These are phyloP conservation scores for Labrus mixtus DNA, from an alignment of 2,113 vertebrate genomes.

Conservation along the genomic window DNA sequence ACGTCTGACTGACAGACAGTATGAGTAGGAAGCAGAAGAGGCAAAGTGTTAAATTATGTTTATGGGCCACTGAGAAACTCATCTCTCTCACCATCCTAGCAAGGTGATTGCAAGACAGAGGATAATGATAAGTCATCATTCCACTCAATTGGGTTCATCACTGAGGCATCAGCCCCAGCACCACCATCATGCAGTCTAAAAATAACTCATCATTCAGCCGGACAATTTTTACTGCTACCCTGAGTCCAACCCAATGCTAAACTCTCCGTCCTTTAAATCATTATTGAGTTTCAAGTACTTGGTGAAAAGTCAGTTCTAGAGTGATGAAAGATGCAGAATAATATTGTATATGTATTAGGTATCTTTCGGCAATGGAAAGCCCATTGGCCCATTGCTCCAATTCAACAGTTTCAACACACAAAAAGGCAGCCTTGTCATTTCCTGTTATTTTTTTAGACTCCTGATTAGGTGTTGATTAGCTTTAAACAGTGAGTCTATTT, in stretches of 20 bases:
- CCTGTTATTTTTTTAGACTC: too few species aligned
- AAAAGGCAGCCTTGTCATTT: too few species aligned
- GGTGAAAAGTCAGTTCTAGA: not conserved
- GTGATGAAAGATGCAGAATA: not conserved
- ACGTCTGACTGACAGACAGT: constrained; percentile 30
- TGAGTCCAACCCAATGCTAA: constrained; percentile 14
- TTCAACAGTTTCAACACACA: not conserved
- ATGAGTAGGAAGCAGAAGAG: constrained; percentile 20
- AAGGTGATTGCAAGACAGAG: constrained; percentile 56
- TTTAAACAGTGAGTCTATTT: not conserved
- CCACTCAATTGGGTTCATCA: constrained; percentile 65
- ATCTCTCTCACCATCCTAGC: constrained; percentile 40
- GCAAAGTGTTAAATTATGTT: constrained; percentile 49
- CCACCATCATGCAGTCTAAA: constrained; percentile 21
- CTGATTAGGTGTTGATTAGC: not conserved
- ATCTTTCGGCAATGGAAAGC: not conserved
- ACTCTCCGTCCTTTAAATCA: constrained; percentile 9
- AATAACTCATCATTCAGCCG: constrained; percentile 38
- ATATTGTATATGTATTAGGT: too few species aligned
- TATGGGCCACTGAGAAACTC: constrained; percentile 40
- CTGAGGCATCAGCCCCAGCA: constrained; percentile 32
- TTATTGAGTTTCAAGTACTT: constrained; percentile 1
- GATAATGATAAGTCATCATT: constrained; percentile 73
- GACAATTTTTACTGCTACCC: constrained; percentile 26
- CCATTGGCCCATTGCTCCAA: not conserved